Base-by-base conservation (phyloP, 2,797 vertebrate species). In the Hapalemur alaotrensis region DNA sequence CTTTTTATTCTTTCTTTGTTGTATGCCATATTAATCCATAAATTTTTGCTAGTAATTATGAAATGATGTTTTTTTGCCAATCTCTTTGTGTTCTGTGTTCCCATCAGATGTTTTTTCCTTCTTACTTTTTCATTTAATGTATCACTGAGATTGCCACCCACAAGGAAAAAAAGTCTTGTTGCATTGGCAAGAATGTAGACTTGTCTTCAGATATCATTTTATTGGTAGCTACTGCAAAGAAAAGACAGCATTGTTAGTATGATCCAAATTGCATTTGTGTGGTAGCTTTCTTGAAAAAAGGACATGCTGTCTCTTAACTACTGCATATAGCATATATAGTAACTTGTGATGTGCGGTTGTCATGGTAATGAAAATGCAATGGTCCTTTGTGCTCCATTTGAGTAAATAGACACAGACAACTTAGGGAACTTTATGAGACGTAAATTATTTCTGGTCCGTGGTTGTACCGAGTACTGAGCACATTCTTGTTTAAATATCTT, bases 281-380 rank as follows among this genome's bases (percentile, higher is more conserved):
- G 83, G 96, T 79, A 54, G 79, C 90, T 96, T 93, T 65, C 90
- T 69, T 65, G 69, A 48, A 86, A 70, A 93, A 69, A 65, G 54
- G 32, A 35, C 73, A 46, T 85, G 57, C 48, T 92, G 13, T 90
- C 67, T 85, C 57, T 91, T 65, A 63, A 89, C 85, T 91, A 80
- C 52, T 52, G 7, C 79, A 35, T 81, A n/a, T 43, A 87, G 13
- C 11, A 54, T 94, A 52, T 84, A 86, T 91, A 75, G 30, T 54
- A 78, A 81, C 14, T 43, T 87, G 25, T 72, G 17, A 52, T 50
- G 89, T 82, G 41, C 5, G 9, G 95, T 85, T 93, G 81, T 85
- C 95, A 95, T 93, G 73, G 93, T 67, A 89, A 97, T 97, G 54
- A 84, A 97, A 92, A 89, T 41, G 11, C 48, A 46, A 22, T 83